phyloP scores from a whole-genome alignment of 1,140 invertebrate genomes.

The Aphaenogaster floridana region DNA sequence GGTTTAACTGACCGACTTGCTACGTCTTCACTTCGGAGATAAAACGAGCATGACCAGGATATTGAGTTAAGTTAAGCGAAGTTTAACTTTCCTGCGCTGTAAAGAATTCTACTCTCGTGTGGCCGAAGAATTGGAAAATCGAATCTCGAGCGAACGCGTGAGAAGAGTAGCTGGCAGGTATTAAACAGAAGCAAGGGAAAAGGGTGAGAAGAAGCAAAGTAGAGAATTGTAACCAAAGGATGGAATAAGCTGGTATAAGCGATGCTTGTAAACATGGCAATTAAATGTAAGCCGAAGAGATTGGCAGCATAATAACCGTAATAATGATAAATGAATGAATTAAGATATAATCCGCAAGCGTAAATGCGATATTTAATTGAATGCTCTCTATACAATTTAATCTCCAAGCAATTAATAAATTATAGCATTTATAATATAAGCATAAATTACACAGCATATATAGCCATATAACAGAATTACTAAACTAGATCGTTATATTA shows the following conservation, averaged over 20 bases:
- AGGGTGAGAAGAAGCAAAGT: not conserved
- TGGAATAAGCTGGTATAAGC: not conserved
- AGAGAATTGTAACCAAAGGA: not conserved
- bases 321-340: conserved; percentile 27
- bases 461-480: not conserved
- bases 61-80: conserved; percentile 34
- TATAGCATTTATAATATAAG: not conserved
- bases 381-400: not conserved
- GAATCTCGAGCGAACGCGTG: not conserved
- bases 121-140: conserved; percentile 19
- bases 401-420: not conserved
- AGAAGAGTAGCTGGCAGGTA: not conserved
- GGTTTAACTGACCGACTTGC: conserved; percentile 15
- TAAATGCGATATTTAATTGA: not conserved
- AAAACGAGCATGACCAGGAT: conserved; percentile 11
- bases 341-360: not conserved
- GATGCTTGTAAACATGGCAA: not conserved
- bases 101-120: conserved; percentile 31
- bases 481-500: not conserved
- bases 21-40: not conserved
- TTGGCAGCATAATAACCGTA: not conserved
- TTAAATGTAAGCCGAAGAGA: not conserved
- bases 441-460: no score
- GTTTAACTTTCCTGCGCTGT: conserved; percentile 13
- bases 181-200: not conserved